Base-by-base conservation (phyloP, 2,797 vertebrate genomes). In the Stomatorhinus walkeri region DNA sequence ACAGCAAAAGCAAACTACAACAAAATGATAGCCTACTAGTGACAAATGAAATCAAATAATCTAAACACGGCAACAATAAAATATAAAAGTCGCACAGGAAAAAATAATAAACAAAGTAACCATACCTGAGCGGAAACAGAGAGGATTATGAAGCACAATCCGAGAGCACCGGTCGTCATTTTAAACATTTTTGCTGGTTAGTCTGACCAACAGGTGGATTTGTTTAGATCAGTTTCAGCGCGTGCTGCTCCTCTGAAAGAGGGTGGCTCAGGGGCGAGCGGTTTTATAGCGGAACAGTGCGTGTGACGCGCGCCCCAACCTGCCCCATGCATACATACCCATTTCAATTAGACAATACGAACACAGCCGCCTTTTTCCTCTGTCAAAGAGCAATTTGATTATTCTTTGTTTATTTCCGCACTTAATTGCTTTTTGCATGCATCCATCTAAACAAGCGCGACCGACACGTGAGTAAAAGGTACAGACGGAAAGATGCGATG, bases 201-300 rank as follows among this genome's bases (percentile, higher is more conserved):
- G 19, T 72, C 87, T 52, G 56, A 16, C 51, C 68, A 5, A 49
- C 28, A n/a, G 28, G 54, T 32, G n/a, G 32, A 5, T 61, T 40
- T 32, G 4, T 8, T 40, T 64, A 64, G 22, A 28, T 24, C 61
- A 64, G 61, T 64, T 64, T 64, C 22, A 28, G 61, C 22, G 9
- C 24, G 61, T 28, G 61, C 61, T 64, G 24, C 61, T 64, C 22
- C 9, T 64, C 24, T 64, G 24, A 32, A 12, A 68, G 40, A 6
- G 43, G 8, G 49, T 1, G 19, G 16, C 81, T 28, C 46, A 22
- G 49, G 48, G 48, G 46, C 36, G 24, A 2, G 49, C 61, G 19
- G 54, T 93, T 95, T 94, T 95, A 95, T 95, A 95, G 91, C 93
- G 56, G 90, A 4, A 64, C 9, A 2, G 61, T 64, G 61, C 6